Conservation (phyloP, 2,797 vertebrate species). For the Alouatta caraya region DNA sequence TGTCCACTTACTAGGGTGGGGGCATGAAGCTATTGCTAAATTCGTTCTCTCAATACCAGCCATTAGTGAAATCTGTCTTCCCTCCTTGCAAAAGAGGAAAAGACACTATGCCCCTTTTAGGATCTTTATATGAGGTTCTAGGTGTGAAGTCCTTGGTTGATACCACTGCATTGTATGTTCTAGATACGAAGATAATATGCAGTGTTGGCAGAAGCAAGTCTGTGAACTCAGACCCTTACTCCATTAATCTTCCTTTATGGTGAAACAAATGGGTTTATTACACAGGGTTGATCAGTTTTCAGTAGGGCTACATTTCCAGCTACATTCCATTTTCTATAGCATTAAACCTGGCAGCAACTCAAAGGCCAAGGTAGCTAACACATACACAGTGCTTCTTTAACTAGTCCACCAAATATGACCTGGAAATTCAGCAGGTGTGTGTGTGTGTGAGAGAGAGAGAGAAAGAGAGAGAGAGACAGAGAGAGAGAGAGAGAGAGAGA, state of each 20-base stretch:
- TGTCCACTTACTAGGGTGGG: not conserved
- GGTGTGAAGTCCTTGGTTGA: not conserved
- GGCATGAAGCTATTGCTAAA: not conserved
- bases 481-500: not conserved
- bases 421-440: not conserved
- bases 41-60: not conserved
- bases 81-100: not conserved
- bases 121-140: not conserved
- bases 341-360: not conserved
- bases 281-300: not conserved
- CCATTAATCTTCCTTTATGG: not conserved
- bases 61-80: not conserved
- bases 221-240: not conserved
- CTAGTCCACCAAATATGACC: not conserved
- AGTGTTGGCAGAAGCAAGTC: not conserved
- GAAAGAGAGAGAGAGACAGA: not conserved
- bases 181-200: not conserved
- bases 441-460: not conserved
- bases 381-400: not conserved
- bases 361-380: not conserved
- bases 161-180: not conserved
- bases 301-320: not conserved
- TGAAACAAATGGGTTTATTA: not conserved
- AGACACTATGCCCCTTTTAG: not conserved
- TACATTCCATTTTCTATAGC: not conserved